Evolutionary conservation across 2,797 vertebrate genomes (phyloP), one percentile per base, ranked within the genome.

Genomic region (Gastrophryne carolinensis): DNA sequence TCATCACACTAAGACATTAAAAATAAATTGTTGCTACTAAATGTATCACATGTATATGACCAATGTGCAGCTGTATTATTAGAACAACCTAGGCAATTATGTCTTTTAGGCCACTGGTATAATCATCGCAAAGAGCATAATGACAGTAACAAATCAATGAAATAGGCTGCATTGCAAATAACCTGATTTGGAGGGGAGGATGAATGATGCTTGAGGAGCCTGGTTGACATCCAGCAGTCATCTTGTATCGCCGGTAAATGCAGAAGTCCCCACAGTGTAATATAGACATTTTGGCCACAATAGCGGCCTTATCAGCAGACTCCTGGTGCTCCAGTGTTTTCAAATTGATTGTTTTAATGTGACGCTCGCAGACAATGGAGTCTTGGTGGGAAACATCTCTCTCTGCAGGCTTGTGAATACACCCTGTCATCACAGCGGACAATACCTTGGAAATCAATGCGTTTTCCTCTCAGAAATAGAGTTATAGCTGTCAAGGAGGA

Each of bases 311-410:
- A 77, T 77, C 75, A 71, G 58, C 39, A 26, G 29, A 60, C 32
- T 60, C 67, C 75, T n/a, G 58, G 50, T 27, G 60, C 62, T 65
- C 67, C 50, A 37, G 24, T 27, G 58, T 60, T 64, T 71, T 77
- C 60, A 77, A 49, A 77, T 65, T 57, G 75, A 77, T 71, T 77
- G 67, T 77, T 65, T 77, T 71, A 77, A 77, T 27, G 52, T 77
- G 75, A 77, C 60, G 37, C 50, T 54, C 19, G 37, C 19, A 44
- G 27, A 77, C 75, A 77, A 77, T 77, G 27, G 66, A 64, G 67
- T 77, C 50, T 54, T 69, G 60, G 52, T 34, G 53, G 69, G 67
- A 71, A 71, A 77, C 75, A 77, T 71, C 75, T 70, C 60, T 77
- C 67, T 77, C 35, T 9, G 24, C 50, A 24, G 50, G 75, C 71